A percentile compares a stretch with the other conserved stretches of the same genome.
Conservation (phyloP, 2,113 vertebrate genomes). For the Procavia capensis region DNA sequence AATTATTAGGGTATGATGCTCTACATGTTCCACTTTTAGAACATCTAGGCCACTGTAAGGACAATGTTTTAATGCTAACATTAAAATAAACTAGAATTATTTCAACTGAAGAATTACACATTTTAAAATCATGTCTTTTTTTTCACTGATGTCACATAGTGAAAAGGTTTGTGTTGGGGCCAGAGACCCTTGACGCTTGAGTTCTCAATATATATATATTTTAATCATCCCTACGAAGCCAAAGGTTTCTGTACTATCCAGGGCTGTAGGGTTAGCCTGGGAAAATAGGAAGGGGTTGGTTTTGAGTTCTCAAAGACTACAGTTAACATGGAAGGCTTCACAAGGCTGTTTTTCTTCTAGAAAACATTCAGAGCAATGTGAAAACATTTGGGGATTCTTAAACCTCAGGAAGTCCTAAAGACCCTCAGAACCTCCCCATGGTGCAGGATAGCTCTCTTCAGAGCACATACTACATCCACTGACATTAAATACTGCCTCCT, state of each 20-base stretch:
- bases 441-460: not conserved
- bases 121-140: not conserved
- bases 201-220: not conserved
- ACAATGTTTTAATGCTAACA: not conserved
- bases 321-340: not conserved
- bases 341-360: not conserved
- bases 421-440: not conserved
- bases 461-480: not conserved
- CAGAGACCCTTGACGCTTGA: not conserved
- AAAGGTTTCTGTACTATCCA: not conserved
- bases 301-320: not conserved
- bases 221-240: not conserved
- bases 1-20: not conserved
- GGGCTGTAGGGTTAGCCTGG: not conserved
- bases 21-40: not conserved
- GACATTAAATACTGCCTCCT: not conserved
- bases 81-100: constrained; percentile 16
- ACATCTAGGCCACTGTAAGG: not conserved
- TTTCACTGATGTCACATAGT: not conserved
- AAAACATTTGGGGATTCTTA: not conserved
- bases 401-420: not conserved
- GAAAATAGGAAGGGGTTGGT: not conserved
- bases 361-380: not conserved
- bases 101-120: not conserved
- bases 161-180: not conserved